These are phyloP conservation scores for Lasioglossum malachurum DNA, from an alignment of 2,888 invertebrate genomes.

Conservation along the genomic window DNA sequence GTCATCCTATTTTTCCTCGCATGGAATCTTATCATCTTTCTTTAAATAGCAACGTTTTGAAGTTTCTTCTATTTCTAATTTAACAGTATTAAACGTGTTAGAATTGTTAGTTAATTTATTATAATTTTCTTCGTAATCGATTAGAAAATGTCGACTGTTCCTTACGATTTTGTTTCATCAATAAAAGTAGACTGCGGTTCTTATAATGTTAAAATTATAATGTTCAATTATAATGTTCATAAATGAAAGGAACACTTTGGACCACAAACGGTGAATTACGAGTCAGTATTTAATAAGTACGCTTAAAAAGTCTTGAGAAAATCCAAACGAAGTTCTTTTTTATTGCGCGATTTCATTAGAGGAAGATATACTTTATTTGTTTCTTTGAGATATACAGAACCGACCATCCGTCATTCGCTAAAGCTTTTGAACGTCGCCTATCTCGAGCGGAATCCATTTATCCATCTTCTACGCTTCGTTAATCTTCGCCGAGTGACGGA, in stretches of 20 bases:
- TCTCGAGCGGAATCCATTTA: slow-evolving; percentile 16
- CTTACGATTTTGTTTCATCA: not conserved
- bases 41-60: too few relatives aligned
- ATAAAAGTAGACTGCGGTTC: too few relatives aligned
- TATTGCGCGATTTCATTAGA: not conserved
- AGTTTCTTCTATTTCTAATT: too few relatives aligned
- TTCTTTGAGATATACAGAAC: not conserved
- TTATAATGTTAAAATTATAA: too few relatives aligned
- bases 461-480: slow-evolving; percentile 18
- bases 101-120: not conserved
- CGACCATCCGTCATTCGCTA: slow-evolving; percentile 9
- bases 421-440: slow-evolving; percentile 10
- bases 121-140: not conserved
- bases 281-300: not conserved
- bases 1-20: not conserved
- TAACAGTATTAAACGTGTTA: too few relatives aligned
- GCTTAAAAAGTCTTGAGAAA: not conserved
- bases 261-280: not conserved
- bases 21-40: too few relatives aligned
- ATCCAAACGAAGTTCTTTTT: not conserved
- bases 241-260: not conserved
- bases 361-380: slow-evolving; percentile 1
- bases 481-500: slow-evolving; percentile 18
- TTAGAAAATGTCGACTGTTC: not conserved
- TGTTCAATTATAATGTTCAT: not conserved